phyloP scores from a whole-genome alignment of 1,140 invertebrate species.

The Drosophila nannoptera region DNA sequence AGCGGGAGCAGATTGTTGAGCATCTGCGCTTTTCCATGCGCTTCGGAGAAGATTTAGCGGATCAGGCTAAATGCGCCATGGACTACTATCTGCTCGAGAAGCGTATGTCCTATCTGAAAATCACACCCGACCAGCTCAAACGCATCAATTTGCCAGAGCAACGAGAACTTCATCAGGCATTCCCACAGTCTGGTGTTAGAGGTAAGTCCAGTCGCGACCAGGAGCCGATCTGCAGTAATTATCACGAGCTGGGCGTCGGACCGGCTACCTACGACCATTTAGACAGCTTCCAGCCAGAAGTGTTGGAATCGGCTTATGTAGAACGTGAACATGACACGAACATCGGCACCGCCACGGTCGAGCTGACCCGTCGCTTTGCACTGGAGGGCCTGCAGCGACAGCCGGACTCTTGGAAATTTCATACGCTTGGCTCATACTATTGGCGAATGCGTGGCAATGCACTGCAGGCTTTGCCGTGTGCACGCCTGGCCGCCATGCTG shows the following conservation, averaged over 20 bases:
- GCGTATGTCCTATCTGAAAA: constrained; percentile 63
- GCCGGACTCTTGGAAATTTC: constrained; percentile 89
- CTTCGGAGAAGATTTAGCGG: constrained; percentile 68
- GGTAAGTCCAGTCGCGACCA: constrained; percentile 13
- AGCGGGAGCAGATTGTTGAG: constrained; percentile 68
- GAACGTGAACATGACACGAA: constrained; percentile 83
- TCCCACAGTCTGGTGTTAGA: constrained; percentile 7
- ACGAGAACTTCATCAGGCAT: constrained; percentile 30
- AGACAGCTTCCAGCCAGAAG: constrained; percentile 85
- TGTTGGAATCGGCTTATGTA: constrained; percentile 82
- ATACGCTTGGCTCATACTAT: constrained; percentile 91
- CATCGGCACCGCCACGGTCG: constrained; percentile 85
- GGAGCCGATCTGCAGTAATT: constrained; percentile 84
- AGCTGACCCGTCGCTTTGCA: constrained; percentile 65
- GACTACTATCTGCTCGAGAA: constrained; percentile 70
- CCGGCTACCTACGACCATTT: constrained; percentile 87
- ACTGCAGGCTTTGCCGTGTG: constrained; percentile 89
- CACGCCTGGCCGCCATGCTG: constrained; percentile 87
- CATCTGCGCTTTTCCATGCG: constrained; percentile 68
- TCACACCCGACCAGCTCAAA: constrained; percentile 63
- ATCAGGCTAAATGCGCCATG: constrained; percentile 73
- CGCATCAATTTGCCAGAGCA: constrained; percentile 65
- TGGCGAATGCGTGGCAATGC: constrained; percentile 91
- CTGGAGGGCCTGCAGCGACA: constrained; percentile 84
- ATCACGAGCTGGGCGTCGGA: constrained; percentile 73